These are phyloP conservation scores for Dione juno DNA, from an alignment of 2,888 invertebrate species.

Conservation along the genomic window DNA sequence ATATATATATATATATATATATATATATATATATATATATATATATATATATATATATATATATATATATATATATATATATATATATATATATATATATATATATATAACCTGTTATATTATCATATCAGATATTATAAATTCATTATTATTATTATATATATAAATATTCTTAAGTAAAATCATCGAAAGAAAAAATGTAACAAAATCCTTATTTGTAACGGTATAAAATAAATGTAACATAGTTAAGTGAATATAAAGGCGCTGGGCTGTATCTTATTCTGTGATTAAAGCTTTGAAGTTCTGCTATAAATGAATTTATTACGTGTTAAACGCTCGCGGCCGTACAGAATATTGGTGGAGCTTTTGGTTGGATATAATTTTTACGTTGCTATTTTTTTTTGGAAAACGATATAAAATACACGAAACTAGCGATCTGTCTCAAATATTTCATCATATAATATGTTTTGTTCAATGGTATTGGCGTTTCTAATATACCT, in stretches of 20 bases:
- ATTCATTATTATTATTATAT: neutral
- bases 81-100: too few relatives aligned
- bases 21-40: too few relatives aligned
- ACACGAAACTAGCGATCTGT: neutral
- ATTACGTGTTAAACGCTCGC: conserved; percentile 20
- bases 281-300: conserved; percentile 22
- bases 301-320: conserved; percentile 32
- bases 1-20: too few relatives aligned
- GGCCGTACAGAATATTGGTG: conserved; percentile 11
- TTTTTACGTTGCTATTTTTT: neutral
- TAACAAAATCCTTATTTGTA: too few relatives aligned
- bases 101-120: neutral
- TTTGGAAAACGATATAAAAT: neutral
- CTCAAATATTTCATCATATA: neutral
- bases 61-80: too few relatives aligned
- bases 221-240: neutral
- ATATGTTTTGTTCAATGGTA: neutral
- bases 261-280: neutral
- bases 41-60: too few relatives aligned
- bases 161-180: too few relatives aligned
- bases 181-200: too few relatives aligned
- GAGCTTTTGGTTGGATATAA: neutral
- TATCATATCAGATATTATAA: conserved; percentile 8
- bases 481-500: conserved; percentile 5
- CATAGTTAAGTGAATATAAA: neutral